Percentiles rank a stretch among this genome's conserved stretches.
phyloP scores from a whole-genome alignment of 2,113 vertebrate genomes.

The Willisornis vidua region DNA sequence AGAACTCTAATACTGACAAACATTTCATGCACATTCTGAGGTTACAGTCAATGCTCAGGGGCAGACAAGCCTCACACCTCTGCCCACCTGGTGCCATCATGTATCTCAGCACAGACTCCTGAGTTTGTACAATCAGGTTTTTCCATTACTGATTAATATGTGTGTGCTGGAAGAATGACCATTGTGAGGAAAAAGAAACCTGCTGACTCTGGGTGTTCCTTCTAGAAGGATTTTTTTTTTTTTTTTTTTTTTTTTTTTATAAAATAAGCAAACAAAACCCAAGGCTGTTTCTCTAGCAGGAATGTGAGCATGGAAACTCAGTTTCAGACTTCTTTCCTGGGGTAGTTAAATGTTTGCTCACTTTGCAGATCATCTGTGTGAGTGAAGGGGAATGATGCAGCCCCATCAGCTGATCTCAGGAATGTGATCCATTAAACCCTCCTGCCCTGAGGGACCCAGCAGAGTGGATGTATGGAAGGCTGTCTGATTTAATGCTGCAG shows the following conservation, averaged over 20 bases:
- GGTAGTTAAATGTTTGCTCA: background rate
- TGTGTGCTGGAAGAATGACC: background rate
- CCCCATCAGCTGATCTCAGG: background rate
- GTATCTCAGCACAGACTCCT: background rate
- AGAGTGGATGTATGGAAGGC: background rate
- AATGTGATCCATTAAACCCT: background rate
- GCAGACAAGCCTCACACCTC: background rate
- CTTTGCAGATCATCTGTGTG: background rate
- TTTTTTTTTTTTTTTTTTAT: background rate
- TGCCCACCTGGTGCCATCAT: background rate
- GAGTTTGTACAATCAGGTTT: background rate
- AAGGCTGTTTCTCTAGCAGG: background rate
- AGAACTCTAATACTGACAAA: background rate
- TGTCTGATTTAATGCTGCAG: conserved; percentile 16
- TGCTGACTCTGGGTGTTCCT: background rate
- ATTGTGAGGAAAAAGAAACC: background rate
- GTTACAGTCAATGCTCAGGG: background rate
- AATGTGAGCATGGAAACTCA: background rate
- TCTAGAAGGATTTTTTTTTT: background rate
- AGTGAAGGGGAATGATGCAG: background rate
- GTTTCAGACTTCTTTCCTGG: background rate
- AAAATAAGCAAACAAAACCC: background rate
- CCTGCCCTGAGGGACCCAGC: background rate
- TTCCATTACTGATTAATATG: background rate
- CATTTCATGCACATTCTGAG: background rate